These are phyloP conservation scores for Acrossocheilus wenchowensis DNA, from an alignment of 2,797 vertebrate species.

Conservation along the genomic window DNA sequence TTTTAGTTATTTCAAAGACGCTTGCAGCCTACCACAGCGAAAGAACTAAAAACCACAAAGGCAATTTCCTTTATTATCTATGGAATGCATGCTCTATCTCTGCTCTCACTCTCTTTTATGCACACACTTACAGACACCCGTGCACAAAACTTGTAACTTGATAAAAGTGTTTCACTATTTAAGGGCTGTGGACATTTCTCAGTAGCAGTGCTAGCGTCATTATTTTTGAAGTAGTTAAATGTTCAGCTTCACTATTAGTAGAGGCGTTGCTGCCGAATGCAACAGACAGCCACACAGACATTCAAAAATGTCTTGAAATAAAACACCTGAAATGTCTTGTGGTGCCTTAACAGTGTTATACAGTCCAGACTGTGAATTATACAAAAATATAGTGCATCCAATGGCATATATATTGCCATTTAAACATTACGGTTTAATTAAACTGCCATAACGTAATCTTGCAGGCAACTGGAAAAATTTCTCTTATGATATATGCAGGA, in stretches of 20 bases:
- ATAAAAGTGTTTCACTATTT: neutral
- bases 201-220: fast-evolving
- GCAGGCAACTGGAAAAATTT: neutral
- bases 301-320: neutral
- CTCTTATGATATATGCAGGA: neutral
- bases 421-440: neutral
- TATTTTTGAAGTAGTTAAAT: neutral
- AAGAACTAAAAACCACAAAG: neutral
- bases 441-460: neutral
- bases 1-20: neutral
- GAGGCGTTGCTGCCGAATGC: neutral
- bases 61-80: neutral
- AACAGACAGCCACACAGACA: neutral
- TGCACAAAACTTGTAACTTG: neutral
- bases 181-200: neutral
- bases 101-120: neutral
- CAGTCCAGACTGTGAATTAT: neutral
- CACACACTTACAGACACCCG: neutral
- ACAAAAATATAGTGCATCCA: neutral
- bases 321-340: neutral
- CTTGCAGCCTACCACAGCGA: neutral
- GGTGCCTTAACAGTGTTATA: neutral
- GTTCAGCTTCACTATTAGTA: neutral
- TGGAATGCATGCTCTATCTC: neutral
- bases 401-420: too few relatives aligned